These are phyloP conservation scores for Volucella inanis DNA, from an alignment of 2,888 invertebrate genomes.

Conservation along the genomic window DNA sequence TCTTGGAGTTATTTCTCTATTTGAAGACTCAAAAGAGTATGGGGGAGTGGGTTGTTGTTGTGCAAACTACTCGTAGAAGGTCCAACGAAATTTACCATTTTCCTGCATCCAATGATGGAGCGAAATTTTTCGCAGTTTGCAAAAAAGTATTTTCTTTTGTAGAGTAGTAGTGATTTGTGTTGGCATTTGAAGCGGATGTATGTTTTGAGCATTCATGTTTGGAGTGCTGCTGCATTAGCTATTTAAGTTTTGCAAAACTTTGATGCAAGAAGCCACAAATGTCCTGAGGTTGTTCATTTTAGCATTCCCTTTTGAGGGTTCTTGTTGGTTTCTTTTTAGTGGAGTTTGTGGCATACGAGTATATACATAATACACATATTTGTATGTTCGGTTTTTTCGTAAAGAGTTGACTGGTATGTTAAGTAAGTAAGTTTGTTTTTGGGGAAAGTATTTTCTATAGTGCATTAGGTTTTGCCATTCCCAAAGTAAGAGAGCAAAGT, in stretches of 20 bases:
- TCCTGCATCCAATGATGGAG: conserved; percentile 30
- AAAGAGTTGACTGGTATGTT: too few species aligned
- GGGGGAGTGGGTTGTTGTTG: too few species aligned
- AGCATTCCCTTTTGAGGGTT: background rate
- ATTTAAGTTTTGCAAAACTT: conserved; percentile 42
- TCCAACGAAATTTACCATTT: conserved; percentile 13
- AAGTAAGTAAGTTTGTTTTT: too few species aligned
- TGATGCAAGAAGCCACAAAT: conserved; percentile 22
- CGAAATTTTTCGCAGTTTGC: conserved; percentile 38
- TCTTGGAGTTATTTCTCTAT: conserved; percentile 4
- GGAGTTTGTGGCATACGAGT: background rate
- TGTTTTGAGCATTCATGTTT: conserved; percentile 50
- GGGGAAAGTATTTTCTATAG: too few species aligned
- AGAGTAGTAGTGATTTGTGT: conserved; percentile 45
- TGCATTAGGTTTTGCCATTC: too few species aligned
- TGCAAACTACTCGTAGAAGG: background rate
- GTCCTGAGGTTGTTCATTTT: conserved; percentile 32
- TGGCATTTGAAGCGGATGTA: conserved; percentile 43
- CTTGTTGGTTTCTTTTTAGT: background rate
- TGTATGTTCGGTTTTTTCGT: too few species aligned
- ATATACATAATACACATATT: too few species aligned
- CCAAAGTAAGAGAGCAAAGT: too few species aligned
- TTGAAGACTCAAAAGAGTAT: too few species aligned
- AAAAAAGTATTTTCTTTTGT: conserved; percentile 24
- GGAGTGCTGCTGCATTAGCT: conserved; percentile 39